phyloP scores from a whole-genome alignment of 2,888 invertebrate genomes.

The Cinara cedri region DNA sequence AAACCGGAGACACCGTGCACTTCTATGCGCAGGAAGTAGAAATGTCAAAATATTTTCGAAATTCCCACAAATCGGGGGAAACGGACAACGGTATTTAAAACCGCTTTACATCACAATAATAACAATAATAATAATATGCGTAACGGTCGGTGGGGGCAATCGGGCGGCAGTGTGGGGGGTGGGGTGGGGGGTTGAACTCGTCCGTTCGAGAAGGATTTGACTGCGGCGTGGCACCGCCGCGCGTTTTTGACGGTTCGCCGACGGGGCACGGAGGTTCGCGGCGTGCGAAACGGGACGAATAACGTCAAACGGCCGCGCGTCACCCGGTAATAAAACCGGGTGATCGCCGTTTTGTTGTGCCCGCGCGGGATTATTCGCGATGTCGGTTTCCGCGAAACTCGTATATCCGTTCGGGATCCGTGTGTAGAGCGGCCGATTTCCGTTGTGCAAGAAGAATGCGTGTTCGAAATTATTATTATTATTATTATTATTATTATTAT shows the following conservation, averaged over 20 bases:
- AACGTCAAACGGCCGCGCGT: background rate
- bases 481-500: no score
- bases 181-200: constrained; percentile 9
- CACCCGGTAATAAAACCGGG: no score
- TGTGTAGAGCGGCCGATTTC: background rate
- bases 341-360: no score
- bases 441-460: background rate
- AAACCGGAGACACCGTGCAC: constrained; percentile 16
- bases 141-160: no score
- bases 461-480: no score
- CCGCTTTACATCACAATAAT: constrained; percentile 36
- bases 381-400: no score
- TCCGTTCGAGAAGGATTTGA: constrained; percentile 18
- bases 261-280: background rate
- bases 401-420: no score
- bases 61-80: constrained; percentile 57
- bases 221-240: background rate
- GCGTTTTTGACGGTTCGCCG: constrained; percentile 25
- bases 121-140: no score
- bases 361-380: no score
- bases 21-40: constrained; percentile 53
- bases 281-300: constrained; percentile 27
- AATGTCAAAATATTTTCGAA: constrained; percentile 56
- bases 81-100: constrained; percentile 54
- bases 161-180: no score